Conservation (phyloP, 2,113 vertebrate species). For the Istiophorus platypterus region DNA sequence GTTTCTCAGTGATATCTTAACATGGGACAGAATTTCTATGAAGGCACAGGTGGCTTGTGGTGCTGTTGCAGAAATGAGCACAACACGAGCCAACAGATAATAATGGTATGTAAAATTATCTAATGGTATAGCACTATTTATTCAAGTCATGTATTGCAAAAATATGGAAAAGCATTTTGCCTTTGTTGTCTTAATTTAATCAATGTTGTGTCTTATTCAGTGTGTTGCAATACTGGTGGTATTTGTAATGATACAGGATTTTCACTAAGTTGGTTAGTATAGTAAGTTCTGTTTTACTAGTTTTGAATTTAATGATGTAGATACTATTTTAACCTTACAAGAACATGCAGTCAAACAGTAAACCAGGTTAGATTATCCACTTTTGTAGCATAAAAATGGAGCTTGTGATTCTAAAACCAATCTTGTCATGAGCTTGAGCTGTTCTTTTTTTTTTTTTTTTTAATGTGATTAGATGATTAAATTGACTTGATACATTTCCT, state of each 20-base stretch:
- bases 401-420: not conserved
- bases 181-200: not conserved
- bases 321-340: not conserved
- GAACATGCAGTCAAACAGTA: not conserved
- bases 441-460: not conserved
- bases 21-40: not conserved
- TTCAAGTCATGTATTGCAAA: not conserved
- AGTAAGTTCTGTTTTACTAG: not conserved
- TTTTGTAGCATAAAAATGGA: not conserved
- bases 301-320: not conserved
- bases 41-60: not conserved
- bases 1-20: slow-evolving; percentile 26
- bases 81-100: not conserved
- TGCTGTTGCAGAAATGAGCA: slow-evolving; percentile 6
- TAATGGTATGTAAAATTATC: slow-evolving; percentile 35
- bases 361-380: not conserved
- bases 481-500: not conserved
- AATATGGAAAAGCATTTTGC: not conserved
- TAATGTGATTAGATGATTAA: not conserved
- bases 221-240: not conserved
- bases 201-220: not conserved
- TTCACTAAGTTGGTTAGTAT: not conserved
- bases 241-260: not conserved
- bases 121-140: not conserved
- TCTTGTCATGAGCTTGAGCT: not conserved